Evolutionary conservation across 2,888 invertebrate genomes (phyloP).

Genomic region (Nomada hirtipes): DNA sequence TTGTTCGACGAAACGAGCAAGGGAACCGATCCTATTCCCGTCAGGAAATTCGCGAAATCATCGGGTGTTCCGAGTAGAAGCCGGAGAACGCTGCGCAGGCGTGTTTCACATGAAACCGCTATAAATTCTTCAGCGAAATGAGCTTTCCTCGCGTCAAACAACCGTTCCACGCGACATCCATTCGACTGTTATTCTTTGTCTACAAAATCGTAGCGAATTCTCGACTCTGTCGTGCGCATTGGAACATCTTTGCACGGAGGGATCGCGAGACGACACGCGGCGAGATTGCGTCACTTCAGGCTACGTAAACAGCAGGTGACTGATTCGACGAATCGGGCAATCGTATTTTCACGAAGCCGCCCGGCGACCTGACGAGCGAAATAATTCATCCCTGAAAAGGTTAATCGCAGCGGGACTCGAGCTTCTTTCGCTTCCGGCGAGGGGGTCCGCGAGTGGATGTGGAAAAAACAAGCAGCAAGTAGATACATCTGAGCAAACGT

Average conservation of each 20-base stretch:
- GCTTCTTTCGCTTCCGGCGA: constrained; percentile 75
- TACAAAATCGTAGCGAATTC: too few species aligned
- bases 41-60: constrained; percentile 53
- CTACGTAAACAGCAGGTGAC: constrained; percentile 64
- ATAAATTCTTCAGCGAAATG: constrained; percentile 22
- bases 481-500: constrained; percentile 22
- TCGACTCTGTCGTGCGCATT: too few species aligned
- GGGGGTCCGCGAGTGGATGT: constrained; percentile 57
- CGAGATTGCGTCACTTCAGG: constrained; percentile 46
- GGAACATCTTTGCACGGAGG: background rate
- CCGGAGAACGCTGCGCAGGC: constrained; percentile 39
- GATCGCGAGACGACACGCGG: constrained; percentile 9
- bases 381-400: constrained; percentile 76
- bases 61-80: constrained; percentile 43
- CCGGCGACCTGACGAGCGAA: constrained; percentile 67
- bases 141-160: constrained; percentile 5
- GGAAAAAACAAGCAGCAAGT: constrained; percentile 35
- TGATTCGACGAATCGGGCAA: constrained; percentile 64
- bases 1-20: constrained; percentile 58
- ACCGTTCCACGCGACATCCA: background rate
- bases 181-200: too few species aligned
- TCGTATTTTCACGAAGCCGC: constrained; percentile 61
- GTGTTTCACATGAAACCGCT: constrained; percentile 47
- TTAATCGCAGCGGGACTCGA: constrained; percentile 72
- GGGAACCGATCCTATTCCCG: constrained; percentile 48